A percentile compares a stretch with the other conserved stretches of the same genome.
Evolutionary conservation across 2,113 vertebrate genomes (phyloP).

Genomic region (Nymphicus hollandicus): DNA sequence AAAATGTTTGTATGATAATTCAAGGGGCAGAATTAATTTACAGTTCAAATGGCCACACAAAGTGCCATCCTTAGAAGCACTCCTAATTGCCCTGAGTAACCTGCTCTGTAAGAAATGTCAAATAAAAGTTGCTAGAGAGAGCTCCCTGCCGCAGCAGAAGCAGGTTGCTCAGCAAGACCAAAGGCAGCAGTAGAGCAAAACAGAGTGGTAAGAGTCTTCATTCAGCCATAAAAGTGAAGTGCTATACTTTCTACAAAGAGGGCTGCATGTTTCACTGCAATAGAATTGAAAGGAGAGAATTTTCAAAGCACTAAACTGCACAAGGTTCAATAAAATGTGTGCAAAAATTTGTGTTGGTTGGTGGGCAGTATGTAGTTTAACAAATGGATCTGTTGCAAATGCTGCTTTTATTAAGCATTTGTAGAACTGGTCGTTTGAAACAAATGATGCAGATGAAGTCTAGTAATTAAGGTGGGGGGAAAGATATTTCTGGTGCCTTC

Average conservation of each 20-base stretch:
- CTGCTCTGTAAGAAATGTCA: neutral
- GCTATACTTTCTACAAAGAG: neutral
- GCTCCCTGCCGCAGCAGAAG: neutral
- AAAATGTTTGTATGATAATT: neutral
- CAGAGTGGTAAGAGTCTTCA: neutral
- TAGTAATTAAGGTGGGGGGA: neutral
- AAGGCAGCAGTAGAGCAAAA: neutral
- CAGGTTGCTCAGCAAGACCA: neutral
- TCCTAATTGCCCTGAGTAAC: neutral
- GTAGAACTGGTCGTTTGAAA: neutral
- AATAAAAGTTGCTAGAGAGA: neutral
- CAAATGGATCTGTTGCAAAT: neutral
- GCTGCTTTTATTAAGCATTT: neutral
- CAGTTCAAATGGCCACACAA: neutral
- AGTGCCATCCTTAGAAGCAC: neutral
- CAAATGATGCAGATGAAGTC: neutral
- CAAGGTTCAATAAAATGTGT: neutral
- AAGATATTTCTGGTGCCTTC: neutral
- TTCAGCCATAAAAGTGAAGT: neutral
- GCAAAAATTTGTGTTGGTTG: neutral
- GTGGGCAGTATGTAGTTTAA: neutral
- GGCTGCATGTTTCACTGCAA: neutral
- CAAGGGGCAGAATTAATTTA: conserved; percentile 10
- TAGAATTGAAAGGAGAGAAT: neutral
- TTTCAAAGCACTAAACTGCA: neutral